Base-by-base conservation (phyloP, 2,113 vertebrate genomes). In the Rousettus leschenaultii region DNA sequence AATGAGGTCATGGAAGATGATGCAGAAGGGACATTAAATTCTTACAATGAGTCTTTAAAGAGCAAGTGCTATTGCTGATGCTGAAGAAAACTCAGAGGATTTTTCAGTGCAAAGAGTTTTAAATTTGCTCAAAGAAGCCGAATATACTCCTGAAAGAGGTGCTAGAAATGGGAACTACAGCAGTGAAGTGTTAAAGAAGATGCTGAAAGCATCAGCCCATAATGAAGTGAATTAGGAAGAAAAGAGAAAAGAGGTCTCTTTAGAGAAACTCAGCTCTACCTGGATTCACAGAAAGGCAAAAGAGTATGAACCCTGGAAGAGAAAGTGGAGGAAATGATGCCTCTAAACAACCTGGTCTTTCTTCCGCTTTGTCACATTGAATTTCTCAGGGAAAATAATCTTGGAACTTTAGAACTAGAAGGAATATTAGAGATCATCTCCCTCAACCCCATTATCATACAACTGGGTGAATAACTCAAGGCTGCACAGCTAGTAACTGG, bases 1-100 rank as follows among this genome's bases (percentile, higher is more conserved):
- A 84, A 80, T 45, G 70, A 96, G 75, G 86, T 89, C 78, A n/a
- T 57, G 33, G 86, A 75, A 92, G 88, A 94, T 45, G 38, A 61
- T 19, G 53, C 28, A 61, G 53, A 83, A 40, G 74, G 45, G 26
- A 55, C 24, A 51, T 45, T 74, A 79, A 63, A 68, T 22, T 79
- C 40, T 94, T 26, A 55, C 33, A 33, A 65, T 14, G 33, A 19
- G 40, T 38, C 74, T 80, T 59, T 26, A 28, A 51, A 89, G 87
- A 89, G 24, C 51, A 78, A 78, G 28, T 12, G 66, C 51, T 16
- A 51, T 16, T 57, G 45, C 65, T 51, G 61, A 26, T 59, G 35
- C 45, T 77, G 33, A 75, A 66, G 79, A 87, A n/a, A 84, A 59
- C 66, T 55, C 40, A 26, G 55, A 65, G 53, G 70, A 26, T n/a